Percentiles rank a stretch among this genome's conserved stretches.
phyloP scores from a whole-genome alignment of 2,113 vertebrate genomes.

The Kryptolebias marmoratus region DNA sequence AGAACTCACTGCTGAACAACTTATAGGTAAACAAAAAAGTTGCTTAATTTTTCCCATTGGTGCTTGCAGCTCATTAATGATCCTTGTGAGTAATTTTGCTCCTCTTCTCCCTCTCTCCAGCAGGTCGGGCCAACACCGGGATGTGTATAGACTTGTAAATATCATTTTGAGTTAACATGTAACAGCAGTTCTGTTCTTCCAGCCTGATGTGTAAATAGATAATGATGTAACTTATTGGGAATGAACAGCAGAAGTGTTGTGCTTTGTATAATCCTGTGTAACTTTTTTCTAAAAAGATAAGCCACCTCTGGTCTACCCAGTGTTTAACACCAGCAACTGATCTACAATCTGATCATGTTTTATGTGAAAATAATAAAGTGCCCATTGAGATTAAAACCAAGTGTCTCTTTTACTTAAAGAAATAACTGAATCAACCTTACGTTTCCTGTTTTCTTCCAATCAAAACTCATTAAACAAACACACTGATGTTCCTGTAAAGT shows the following conservation, averaged over 20 bases:
- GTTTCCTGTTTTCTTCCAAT: conserved; percentile 45
- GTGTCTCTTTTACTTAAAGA: conserved; percentile 48
- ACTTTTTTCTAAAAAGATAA: conserved; percentile 63
- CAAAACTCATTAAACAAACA: neutral
- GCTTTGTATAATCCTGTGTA: conserved; percentile 75
- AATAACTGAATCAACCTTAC: conserved; percentile 30
- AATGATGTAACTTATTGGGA: conserved; percentile 69
- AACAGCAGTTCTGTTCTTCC: conserved; percentile 46
- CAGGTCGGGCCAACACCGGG: conserved; percentile 36
- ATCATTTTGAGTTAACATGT: conserved; percentile 54
- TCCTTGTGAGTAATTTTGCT: neutral
- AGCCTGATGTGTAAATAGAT: conserved; percentile 78
- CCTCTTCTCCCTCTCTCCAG: conserved; percentile 51
- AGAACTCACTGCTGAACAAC: conserved; percentile 80
- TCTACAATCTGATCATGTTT: conserved; percentile 6
- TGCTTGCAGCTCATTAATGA: neutral
- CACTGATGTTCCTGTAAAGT: neutral
- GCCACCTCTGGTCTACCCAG: conserved; percentile 58
- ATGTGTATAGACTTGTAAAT: conserved; percentile 84
- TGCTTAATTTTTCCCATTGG: neutral
- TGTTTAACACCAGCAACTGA: conserved; percentile 50
- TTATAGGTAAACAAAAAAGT: conserved; percentile 73
- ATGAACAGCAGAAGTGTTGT: conserved; percentile 49
- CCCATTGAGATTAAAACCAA: conserved; percentile 15
- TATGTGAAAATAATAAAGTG: conserved; percentile 22